Evolutionary conservation across 2,113 vertebrate genomes (phyloP).

Genomic region (Aphyosemion australe): DNA sequence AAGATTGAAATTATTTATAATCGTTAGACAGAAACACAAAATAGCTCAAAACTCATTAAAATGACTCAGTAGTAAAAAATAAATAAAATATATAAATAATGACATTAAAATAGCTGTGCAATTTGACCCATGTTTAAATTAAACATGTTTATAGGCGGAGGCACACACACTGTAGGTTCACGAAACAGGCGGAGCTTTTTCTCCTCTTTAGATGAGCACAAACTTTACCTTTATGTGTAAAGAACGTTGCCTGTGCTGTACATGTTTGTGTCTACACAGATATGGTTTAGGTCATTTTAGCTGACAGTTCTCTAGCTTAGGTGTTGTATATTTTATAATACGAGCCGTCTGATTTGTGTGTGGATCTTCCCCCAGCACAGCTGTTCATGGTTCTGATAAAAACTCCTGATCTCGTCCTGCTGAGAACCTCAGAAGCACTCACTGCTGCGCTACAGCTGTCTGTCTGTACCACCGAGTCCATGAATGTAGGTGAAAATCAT

Average conservation of each 20-base stretch:
- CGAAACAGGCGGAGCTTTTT: conserved; percentile 38
- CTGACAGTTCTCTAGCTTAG: conserved; percentile 1
- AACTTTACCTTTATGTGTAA: conserved; percentile 16
- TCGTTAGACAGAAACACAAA: too few relatives aligned
- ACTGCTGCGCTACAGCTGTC: conserved; percentile 23
- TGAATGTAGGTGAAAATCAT: conserved; percentile 10
- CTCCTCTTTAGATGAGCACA: conserved; percentile 26
- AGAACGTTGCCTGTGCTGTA: conserved; percentile 30
- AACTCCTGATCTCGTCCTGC: conserved; percentile 31
- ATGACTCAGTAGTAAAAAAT: too few relatives aligned
- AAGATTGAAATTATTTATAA: too few relatives aligned
- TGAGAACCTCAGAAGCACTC: conserved; percentile 35
- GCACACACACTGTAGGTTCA: conserved; percentile 65
- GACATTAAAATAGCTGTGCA: conserved; percentile 12
- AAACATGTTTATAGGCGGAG: conserved; percentile 45
- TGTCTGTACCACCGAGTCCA: conserved; percentile 7
- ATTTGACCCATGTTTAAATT: conserved; percentile 21
- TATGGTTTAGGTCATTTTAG: not conserved
- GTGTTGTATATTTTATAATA: conserved; percentile 20
- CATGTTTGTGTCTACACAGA: conserved; percentile 22
- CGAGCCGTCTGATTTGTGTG: not conserved
- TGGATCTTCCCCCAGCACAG: not conserved
- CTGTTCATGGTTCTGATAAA: conserved; percentile 30
- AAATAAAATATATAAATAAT: not conserved
- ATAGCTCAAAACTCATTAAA: too few relatives aligned